Base-by-base conservation (phyloP, 2,888 invertebrate species). In the Hydrotaea diabolus region DNA sequence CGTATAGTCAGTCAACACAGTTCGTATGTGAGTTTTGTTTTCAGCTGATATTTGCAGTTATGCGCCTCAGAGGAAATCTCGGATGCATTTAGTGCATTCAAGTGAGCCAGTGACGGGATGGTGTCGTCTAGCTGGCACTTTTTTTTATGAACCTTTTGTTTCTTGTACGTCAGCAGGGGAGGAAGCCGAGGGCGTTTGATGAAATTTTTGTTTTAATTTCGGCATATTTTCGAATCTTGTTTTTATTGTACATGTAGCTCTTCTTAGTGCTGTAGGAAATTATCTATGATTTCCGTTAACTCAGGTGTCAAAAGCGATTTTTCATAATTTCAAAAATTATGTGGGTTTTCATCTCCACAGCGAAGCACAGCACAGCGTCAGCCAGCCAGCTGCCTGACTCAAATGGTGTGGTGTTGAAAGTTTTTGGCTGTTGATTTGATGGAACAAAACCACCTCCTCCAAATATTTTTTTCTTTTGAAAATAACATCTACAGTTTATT, bases 301-400 rank as follows among this genome's bases (percentile, higher is more conserved):
- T 83, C 83, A 83, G 83, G 82, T 83, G 82, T 83, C 64, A 72
- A 66, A 62, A 64, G 57, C 43, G 21, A 82, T 82, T 46, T 82
- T 71, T 75, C 43, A 55, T 53, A 26, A 31, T 62, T 74, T 66
- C n/a, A n/a, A 13, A 66, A 75, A 62, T 49, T 4, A 77, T 81
- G 71, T 79, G 36, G 78, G 75, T 46, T 75, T 78, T 49, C 39
- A 4, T 2, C 31, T 31, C 31, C 31, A 31, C 59, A 11, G 21
- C 23, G 26, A 26, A 59, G 31, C 31, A 31, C 31, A 31, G 7
- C 31, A 31, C 31, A 31, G 31, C 31, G 7, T 23, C 59, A 23
- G 59, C 15, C 26, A 31, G 31, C 31, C 26, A 59, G 59, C 59
- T 59, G 59, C 15, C 59, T n/a, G 2, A 2, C 7, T 15, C 49